Evolutionary conservation across 1,140 invertebrate species (phyloP).

Genomic region (Macrocentrus cingulum): DNA sequence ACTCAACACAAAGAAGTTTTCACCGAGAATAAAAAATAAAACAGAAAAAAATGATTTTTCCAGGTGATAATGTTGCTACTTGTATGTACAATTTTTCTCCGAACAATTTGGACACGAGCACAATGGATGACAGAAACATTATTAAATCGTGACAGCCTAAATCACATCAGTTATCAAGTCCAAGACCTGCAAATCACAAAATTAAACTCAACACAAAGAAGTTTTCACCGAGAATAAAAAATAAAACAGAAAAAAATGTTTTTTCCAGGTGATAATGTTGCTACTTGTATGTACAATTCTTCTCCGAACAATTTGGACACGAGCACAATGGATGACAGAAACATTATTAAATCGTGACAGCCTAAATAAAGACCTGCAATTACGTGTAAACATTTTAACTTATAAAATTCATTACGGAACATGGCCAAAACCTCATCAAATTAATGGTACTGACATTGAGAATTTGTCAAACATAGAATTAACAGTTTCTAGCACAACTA

Average conservation of each 20-base stretch:
- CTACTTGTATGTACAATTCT: slow-evolving; percentile 32
- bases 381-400: slow-evolving; percentile 45
- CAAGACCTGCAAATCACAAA: slow-evolving; percentile 37
- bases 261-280: slow-evolving; percentile 34
- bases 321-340: slow-evolving; percentile 20
- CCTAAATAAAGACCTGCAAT: slow-evolving; percentile 40
- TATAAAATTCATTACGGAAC: slow-evolving; percentile 50
- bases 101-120: slow-evolving; percentile 33
- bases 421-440: slow-evolving; percentile 40
- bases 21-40: too few relatives aligned
- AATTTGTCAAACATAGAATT: too few relatives aligned
- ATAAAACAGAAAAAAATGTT: too few relatives aligned
- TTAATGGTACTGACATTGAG: slow-evolving; percentile 32
- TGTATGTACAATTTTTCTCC: slow-evolving; percentile 31
- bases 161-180: too few relatives aligned
- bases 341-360: slow-evolving; percentile 25
- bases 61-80: slow-evolving; percentile 36
- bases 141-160: slow-evolving; percentile 30
- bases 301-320: slow-evolving; percentile 34
- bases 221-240: too few relatives aligned
- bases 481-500: too few relatives aligned
- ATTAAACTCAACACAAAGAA: neutral
- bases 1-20: neutral
- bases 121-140: slow-evolving; percentile 20
- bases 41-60: slow-evolving; percentile 9